Conservation (phyloP, 2,888 invertebrate genomes). For the Nipponacmea schrenckii region DNA sequence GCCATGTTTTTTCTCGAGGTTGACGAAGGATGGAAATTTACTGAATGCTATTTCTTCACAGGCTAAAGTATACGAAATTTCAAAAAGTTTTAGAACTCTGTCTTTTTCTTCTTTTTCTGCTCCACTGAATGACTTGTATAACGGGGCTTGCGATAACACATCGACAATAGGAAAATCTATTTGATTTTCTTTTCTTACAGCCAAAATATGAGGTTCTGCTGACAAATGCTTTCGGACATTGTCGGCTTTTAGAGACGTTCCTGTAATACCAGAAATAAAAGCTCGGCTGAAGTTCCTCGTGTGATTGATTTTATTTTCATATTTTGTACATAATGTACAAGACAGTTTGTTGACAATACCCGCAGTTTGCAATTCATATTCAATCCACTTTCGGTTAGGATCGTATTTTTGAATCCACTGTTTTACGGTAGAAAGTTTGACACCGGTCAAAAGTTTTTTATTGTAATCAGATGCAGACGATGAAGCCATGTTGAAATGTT, state of each 20-base stretch:
- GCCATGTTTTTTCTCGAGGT: slow-evolving; percentile 1
- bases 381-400: not conserved
- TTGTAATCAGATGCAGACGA: no score
- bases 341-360: not conserved
- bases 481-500: no score
- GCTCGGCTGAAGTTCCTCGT: not conserved
- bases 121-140: not conserved
- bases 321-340: not conserved
- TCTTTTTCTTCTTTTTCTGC: not conserved
- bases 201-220: not conserved
- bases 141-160: not conserved
- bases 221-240: not conserved
- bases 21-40: not conserved
- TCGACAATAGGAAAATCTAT: no score
- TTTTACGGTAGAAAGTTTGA: no score
- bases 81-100: slow-evolving; percentile 1
- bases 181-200: not conserved
- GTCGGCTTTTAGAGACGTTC: not conserved
- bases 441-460: no score
- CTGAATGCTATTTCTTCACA: not conserved
- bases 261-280: not conserved
- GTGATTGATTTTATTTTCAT: not conserved
- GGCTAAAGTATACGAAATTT: slow-evolving; percentile 6
- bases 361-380: not conserved
- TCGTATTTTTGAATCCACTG: not conserved